phyloP scores from a whole-genome alignment of 1,140 invertebrate species.

The Apis florea region DNA sequence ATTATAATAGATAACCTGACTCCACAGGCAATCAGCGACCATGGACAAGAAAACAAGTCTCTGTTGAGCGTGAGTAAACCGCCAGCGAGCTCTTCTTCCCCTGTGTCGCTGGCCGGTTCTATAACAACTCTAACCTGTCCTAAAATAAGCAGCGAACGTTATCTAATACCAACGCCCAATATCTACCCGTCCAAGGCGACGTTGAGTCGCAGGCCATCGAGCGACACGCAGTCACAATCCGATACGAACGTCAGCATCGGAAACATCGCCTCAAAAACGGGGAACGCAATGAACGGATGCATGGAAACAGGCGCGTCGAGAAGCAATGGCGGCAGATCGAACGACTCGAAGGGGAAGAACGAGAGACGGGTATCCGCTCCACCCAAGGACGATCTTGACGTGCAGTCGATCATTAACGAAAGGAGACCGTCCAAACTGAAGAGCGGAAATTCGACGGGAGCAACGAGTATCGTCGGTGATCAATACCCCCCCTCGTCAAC shows the following conservation, averaged over 20 bases:
- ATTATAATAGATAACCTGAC: too few species aligned
- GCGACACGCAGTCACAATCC: conserved; percentile 54
- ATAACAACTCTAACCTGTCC: conserved; percentile 35
- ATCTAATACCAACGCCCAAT: conserved; percentile 58
- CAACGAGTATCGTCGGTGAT: conserved; percentile 44
- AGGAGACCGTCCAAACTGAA: conserved; percentile 75
- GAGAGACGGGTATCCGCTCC: conserved; percentile 42
- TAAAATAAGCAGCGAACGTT: conserved; percentile 50
- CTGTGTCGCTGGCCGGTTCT: conserved; percentile 40
- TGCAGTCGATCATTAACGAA: conserved; percentile 78
- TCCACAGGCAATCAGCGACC: conserved; percentile 39
- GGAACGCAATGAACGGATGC: conserved; percentile 42
- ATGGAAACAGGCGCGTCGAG: conserved; percentile 5
- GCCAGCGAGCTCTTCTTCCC: conserved; percentile 58
- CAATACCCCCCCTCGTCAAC: conserved; percentile 35
- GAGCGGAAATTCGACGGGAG: conserved; percentile 35
- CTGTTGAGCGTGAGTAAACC: conserved; percentile 64
- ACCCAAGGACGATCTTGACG: conserved; percentile 70
- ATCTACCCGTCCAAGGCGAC: conserved; percentile 70
- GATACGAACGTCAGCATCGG: conserved; percentile 43
- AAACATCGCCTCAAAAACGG: conserved; percentile 30
- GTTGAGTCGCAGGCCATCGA: conserved; percentile 55
- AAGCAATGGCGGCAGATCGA: conserved; percentile 42
- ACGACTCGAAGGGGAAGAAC: conserved; percentile 47
- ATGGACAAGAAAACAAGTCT: conserved; percentile 63